Conservation (phyloP, 2,113 vertebrate genomes). For the Micromys minutus region DNA sequence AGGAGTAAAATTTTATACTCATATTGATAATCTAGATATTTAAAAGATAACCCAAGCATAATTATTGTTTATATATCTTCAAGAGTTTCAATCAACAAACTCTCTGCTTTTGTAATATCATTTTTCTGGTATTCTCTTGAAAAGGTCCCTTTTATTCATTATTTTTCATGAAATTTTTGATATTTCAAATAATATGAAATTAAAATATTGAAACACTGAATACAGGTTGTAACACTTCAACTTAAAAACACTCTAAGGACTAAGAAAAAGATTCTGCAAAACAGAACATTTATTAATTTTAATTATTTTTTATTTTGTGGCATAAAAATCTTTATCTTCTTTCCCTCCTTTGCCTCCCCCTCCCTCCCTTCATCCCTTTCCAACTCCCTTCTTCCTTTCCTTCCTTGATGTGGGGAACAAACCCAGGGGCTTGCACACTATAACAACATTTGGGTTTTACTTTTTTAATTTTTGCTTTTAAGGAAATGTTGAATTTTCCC, state of each 20-base stretch:
- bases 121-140: constrained; percentile 17
- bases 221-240: neutral
- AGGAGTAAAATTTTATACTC: neutral
- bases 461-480: neutral
- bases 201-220: neutral
- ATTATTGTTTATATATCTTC: neutral
- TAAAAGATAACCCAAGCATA: neutral
- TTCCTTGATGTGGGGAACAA: neutral
- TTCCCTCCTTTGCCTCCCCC: rapidly evolving
- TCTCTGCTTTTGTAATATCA: neutral
- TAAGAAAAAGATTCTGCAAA: neutral
- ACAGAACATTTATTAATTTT: neutral
- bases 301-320: constrained; percentile 20
- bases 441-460: neutral
- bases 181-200: constrained; percentile 9
- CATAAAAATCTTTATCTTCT: neutral
- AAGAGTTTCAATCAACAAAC: constrained; percentile 26
- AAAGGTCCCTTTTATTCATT: constrained; percentile 1
- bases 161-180: neutral
- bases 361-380: neutral
- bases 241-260: neutral
- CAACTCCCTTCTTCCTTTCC: too few relatives aligned
- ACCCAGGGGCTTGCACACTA: too few relatives aligned
- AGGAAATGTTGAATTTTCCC: neutral
- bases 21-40: neutral